Evolutionary conservation across 2,113 vertebrate species (phyloP).

Genomic region (Centropus unirufus): DNA sequence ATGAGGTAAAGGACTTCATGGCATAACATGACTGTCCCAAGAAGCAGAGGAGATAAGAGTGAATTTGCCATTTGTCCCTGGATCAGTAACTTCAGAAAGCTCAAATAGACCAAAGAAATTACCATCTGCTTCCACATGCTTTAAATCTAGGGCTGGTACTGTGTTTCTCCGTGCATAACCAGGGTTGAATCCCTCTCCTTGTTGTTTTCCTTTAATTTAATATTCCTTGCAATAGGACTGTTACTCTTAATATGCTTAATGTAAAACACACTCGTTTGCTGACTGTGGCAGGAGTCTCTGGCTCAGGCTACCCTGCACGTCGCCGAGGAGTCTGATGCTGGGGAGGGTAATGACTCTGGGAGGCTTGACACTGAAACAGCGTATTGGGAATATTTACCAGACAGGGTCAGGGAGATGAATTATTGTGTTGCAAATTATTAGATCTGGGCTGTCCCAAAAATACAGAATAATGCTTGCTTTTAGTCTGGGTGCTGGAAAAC

Average conservation of each 20-base stretch:
- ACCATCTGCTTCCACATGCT: background rate
- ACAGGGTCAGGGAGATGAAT: background rate
- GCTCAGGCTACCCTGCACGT: conserved; percentile 46
- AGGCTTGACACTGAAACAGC: conserved; percentile 25
- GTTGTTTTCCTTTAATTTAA: conserved; percentile 34
- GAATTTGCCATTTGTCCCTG: background rate
- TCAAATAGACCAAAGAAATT: background rate
- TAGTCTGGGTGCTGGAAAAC: background rate
- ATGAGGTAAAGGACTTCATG: background rate
- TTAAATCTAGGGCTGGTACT: background rate
- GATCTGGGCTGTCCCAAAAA: background rate
- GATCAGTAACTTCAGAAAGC: background rate
- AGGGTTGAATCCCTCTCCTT: conserved; percentile 6
- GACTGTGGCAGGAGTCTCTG: conserved; percentile 54
- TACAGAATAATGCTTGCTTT: background rate
- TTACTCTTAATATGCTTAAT: conserved; percentile 47
- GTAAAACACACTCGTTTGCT: conserved; percentile 39
- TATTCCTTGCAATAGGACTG: conserved; percentile 5
- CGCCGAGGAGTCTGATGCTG: conserved; percentile 44
- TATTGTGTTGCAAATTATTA: background rate
- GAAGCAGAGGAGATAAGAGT: background rate
- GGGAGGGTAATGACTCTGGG: conserved; percentile 4
- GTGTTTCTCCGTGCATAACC: background rate
- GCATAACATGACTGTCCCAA: background rate
- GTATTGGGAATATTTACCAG: background rate